Evolutionary conservation across 2,888 invertebrate genomes (phyloP).

Genomic region (Marronus borbonicus): DNA sequence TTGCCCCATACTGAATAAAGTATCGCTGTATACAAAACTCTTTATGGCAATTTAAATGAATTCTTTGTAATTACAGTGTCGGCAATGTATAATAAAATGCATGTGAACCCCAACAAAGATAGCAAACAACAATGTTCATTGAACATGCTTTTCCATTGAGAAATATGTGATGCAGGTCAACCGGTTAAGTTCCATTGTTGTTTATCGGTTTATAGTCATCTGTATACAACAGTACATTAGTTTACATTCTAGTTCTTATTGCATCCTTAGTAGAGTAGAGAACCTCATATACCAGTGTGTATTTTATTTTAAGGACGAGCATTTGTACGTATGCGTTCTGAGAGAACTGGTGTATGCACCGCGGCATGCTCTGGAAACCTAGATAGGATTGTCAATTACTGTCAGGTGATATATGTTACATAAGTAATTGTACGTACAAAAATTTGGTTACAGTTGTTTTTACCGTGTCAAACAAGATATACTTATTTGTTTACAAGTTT

Average conservation of each 20-base stretch:
- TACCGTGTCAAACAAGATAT: too few relatives aligned
- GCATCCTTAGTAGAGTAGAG: conserved; percentile 11
- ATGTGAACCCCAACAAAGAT: neutral
- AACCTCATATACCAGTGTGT: neutral
- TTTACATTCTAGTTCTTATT: neutral
- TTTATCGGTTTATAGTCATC: conserved; percentile 23
- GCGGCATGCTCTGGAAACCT: conserved; percentile 17
- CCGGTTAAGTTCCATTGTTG: conserved; percentile 20
- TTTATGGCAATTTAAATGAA: too few relatives aligned
- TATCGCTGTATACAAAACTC: too few relatives aligned
- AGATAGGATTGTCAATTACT: conserved; percentile 16
- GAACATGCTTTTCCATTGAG: conserved; percentile 4
- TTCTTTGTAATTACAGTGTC: too few relatives aligned
- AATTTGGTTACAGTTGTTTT: too few relatives aligned
- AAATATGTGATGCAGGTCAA: conserved; percentile 20
- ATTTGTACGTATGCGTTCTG: neutral
- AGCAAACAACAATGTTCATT: neutral
- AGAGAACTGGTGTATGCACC: conserved; percentile 1
- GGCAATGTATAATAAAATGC: neutral
- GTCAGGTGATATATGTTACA: neutral
- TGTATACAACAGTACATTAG: neutral
- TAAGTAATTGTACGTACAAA: too few relatives aligned
- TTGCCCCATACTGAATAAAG: neutral
- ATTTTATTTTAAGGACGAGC: neutral
- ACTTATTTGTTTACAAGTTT: too few relatives aligned